Base-by-base conservation (phyloP, 2,888 invertebrate genomes). In the Notodonta dromedarius region DNA sequence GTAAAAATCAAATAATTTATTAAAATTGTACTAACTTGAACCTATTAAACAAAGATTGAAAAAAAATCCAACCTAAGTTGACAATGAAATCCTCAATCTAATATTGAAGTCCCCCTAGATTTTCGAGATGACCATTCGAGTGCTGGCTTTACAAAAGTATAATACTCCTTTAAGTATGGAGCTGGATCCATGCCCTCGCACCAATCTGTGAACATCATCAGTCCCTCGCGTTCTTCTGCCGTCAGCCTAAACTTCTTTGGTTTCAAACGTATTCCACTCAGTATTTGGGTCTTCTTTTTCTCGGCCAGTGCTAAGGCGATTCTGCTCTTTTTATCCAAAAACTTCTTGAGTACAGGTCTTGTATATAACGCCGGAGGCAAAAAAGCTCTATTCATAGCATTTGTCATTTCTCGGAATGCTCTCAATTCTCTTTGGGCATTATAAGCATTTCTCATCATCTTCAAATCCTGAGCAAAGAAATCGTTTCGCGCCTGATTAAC, bases 301-400 rank as follows among this genome's bases (percentile, higher is more conserved):
- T 84, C 83, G 48, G 74, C 89, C 51, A 73, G 79, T 77, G 48
- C 87, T 77, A 75, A 80, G 35, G 75, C 75, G 14, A 74, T 74
- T 62, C 83, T 65, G 82, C 79, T 73, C 86, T 90, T 90, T 81
- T 93, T 75, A 79, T 92, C 78, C 76, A 86, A 55, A 89, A 83
- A 75, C 63, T 89, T 89, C 58, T 77, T 80, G 0, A 92, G 72
- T n/a, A 85, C 82, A 2, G 88, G 86, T 44, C 87, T 79, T 58
- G 74, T 70, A 83, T 80, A 86, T 79, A 88, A 73, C 69, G 80
- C 72, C 11, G 93, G 92, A 7, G 86, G 85, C 65, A 88, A 80
- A 69, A 93, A 93, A 9, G 93, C 93, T 75, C 88, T 93, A 68
- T 91, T 90, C 87, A 93, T 88, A 50, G 91, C 89, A 65, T 84